Evolutionary conservation across 2,888 invertebrate genomes (phyloP), one percentile per base, ranked within the genome.

Genomic region (Gandaritis pyraliata): DNA sequence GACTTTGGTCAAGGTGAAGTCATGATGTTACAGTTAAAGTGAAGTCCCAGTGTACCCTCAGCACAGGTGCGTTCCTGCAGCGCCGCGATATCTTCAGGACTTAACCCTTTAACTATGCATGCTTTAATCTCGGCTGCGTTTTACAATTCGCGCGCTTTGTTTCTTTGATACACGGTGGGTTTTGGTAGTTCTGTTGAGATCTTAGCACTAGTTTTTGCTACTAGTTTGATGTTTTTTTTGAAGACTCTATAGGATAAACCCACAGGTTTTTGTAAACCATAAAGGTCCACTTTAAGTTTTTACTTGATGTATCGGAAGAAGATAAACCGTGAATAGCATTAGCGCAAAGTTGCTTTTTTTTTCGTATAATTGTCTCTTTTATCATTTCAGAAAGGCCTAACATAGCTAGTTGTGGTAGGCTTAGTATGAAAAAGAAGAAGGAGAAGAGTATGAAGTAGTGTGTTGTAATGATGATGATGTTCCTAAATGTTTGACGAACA

Each of bases 31-130:
- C 10, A 11, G 1, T 11, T 6, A 33, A 11, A 33, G 33, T 33
- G 5, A 15, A 18, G 10, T 5, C 66, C 23, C 54, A 41, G 58
- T 65, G 51, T 50, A 45, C 29, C 41, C 4, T 10, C 29, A 52
- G 1, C 63, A 6, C 43, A 29, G 23, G 41, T 51, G 65, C 58
- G 64, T 61, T 49, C 57, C 61, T 65, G 63, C 63, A 60, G 38
- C 55, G 50, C 45, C 57, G 62, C 58, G 69, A 61, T 69, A 69
- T 73, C 76, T 76, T 73, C 69, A 69, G 72, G 68, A 71, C 69
- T 61, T 72, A 75, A 78, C 77, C 77, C 75, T 77, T 83, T 80
- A 83, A 83, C 74, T 78, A 83, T 83, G 81, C 80, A 83, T 81
- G 80, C 67, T 80, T 83, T 83, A 83, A 83, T 83, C 81, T 78